Percentiles rank a stretch among this genome's conserved stretches.
Conservation (phyloP, 2,113 vertebrate genomes). For the Vicugna pacos region DNA sequence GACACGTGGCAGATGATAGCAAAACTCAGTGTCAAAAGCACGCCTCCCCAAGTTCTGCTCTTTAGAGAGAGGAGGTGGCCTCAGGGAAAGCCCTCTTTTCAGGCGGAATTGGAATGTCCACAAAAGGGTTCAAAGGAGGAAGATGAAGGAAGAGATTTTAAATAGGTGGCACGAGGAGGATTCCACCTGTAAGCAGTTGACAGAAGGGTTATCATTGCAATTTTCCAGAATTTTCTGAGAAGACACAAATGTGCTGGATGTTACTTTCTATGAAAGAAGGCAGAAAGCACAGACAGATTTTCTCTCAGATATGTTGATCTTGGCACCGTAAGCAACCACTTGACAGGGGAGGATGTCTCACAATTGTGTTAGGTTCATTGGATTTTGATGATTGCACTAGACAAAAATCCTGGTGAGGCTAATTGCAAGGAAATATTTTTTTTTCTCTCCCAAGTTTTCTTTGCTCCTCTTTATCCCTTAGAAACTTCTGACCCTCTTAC, state of each 20-base stretch:
- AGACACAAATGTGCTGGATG: neutral
- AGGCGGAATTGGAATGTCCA: neutral
- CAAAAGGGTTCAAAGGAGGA: neutral
- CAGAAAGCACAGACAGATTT: neutral
- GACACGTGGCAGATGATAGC: neutral
- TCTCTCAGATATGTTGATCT: neutral
- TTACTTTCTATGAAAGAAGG: neutral
- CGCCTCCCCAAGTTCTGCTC: neutral
- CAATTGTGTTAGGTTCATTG: neutral
- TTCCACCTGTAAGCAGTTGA: neutral
- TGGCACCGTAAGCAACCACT: neutral
- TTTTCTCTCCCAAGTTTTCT: neutral
- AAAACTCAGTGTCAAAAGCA: neutral
- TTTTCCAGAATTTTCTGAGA: constrained; percentile 4
- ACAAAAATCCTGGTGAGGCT: neutral
- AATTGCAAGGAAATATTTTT: neutral
- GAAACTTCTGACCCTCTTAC: neutral
- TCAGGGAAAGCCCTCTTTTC: neutral
- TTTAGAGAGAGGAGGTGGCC: neutral
- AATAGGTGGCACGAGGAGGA: neutral
- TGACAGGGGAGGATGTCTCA: neutral
- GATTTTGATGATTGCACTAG: neutral
- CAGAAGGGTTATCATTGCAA: neutral
- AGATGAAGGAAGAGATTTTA: neutral
- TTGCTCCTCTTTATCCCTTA: neutral